phyloP scores from a whole-genome alignment of 2,888 invertebrate species.

The Cataglyphis altisquamis region DNA sequence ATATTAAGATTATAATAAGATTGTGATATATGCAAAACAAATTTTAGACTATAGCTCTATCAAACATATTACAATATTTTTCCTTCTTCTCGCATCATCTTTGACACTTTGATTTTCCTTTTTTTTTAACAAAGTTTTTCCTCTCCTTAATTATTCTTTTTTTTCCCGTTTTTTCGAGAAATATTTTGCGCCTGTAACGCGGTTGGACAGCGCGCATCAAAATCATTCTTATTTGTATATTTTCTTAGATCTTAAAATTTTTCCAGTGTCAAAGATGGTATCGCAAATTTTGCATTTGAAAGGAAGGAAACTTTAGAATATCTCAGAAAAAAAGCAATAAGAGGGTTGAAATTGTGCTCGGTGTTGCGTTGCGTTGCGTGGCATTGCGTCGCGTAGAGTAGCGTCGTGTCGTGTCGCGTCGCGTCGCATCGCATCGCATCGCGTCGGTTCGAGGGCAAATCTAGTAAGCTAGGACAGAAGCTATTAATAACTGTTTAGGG shows the following conservation, averaged over 20 bases:
- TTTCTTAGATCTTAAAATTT: background rate
- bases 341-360: constrained; percentile 21
- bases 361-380: constrained; percentile 27
- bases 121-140: background rate
- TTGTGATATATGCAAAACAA: background rate
- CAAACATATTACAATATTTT: background rate
- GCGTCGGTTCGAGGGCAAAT: constrained; percentile 83
- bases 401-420: constrained; percentile 38
- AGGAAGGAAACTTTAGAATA: background rate
- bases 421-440: constrained; percentile 47
- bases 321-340: background rate
- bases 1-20: background rate
- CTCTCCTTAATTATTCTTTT: background rate
- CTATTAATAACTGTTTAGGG: constrained; percentile 86
- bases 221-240: background rate
- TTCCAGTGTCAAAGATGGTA: background rate
- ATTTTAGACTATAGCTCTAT: background rate
- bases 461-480: constrained; percentile 85
- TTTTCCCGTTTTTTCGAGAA: background rate
- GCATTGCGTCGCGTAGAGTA: constrained; percentile 32
- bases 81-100: background rate
- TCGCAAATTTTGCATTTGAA: background rate
- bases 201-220: background rate
- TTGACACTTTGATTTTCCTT: background rate
- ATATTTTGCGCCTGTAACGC: background rate